Conservation (phyloP, 2,797 vertebrate genomes). For the Diplodus sargus region DNA sequence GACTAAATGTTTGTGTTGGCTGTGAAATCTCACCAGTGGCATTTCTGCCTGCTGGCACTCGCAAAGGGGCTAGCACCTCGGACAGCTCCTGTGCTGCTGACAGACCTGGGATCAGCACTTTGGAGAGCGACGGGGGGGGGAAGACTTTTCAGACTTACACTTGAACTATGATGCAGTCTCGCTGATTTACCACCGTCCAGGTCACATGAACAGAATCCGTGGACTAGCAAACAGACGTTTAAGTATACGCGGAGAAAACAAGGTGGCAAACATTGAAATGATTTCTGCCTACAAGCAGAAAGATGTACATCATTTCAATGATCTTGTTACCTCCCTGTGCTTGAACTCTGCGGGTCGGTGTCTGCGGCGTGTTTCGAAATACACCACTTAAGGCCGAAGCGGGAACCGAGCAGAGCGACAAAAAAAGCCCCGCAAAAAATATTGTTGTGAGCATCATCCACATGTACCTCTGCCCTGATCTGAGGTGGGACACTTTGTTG, state of each 20-base stretch:
- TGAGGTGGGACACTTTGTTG: neutral
- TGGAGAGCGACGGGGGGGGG: slow-evolving; percentile 26
- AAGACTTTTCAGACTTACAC: slow-evolving; percentile 9
- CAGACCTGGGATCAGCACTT: slow-evolving; percentile 30
- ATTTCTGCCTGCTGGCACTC: slow-evolving; percentile 21
- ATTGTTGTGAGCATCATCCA: slow-evolving; percentile 10
- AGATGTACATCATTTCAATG: neutral
- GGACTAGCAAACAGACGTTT: neutral
- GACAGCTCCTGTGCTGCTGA: slow-evolving; percentile 53
- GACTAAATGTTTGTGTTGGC: slow-evolving; percentile 37
- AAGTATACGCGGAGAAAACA: neutral
- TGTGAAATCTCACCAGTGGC: slow-evolving; percentile 16
- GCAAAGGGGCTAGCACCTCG: slow-evolving; percentile 32
- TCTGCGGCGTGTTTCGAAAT: slow-evolving; percentile 34
- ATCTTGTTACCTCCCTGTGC: neutral
- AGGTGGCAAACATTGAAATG: neutral
- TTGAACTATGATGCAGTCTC: neutral
- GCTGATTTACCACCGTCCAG: neutral
- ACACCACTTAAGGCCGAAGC: neutral
- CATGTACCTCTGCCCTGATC: slow-evolving; percentile 21
- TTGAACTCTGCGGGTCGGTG: neutral
- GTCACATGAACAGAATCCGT: neutral
- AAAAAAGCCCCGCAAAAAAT: neutral
- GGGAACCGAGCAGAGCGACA: slow-evolving; percentile 23
- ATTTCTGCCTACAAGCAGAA: neutral